Conservation (phyloP, 2,888 invertebrate species). For the Balanococcus diminutus region DNA sequence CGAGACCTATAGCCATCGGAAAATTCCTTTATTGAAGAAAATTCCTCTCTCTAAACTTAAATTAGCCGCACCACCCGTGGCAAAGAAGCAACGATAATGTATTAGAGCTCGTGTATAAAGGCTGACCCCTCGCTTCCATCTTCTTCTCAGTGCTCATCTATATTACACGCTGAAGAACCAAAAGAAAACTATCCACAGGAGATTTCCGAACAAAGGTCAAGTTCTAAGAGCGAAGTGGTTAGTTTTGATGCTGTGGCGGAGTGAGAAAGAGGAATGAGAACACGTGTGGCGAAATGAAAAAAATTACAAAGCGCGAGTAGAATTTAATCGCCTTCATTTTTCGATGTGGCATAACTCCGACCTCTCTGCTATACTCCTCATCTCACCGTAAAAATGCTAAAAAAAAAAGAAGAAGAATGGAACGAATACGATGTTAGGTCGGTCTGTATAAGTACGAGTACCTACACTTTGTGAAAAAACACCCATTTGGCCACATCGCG, state of each 20-base stretch:
- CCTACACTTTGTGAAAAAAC: not conserved
- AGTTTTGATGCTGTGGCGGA: not conserved
- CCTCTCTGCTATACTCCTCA: not conserved
- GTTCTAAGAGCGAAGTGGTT: not conserved
- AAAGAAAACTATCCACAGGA: not conserved
- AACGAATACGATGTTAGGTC: not conserved
- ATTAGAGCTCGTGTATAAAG: not conserved
- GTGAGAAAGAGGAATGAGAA: not conserved
- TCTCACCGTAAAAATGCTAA: not conserved
- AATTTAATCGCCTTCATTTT: conserved; percentile 18
- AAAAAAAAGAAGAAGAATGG: not conserved
- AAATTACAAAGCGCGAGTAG: conserved; percentile 12
- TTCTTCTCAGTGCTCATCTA: not conserved
- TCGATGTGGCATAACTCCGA: not conserved
- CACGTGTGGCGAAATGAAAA: not conserved
- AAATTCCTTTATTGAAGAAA: not conserved
- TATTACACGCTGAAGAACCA: not conserved
- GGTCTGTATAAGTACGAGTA: not conserved
- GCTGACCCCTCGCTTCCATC: too few relatives aligned
- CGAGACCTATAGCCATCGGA: too few relatives aligned
- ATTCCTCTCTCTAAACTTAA: not conserved
- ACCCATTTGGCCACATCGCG: not conserved
- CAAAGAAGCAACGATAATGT: not conserved
- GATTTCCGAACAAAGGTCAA: conserved; percentile 22
- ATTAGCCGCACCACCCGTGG: not conserved